Evolutionary conservation across 2,113 vertebrate species (phyloP).

Genomic region (Camelus dromedarius): DNA sequence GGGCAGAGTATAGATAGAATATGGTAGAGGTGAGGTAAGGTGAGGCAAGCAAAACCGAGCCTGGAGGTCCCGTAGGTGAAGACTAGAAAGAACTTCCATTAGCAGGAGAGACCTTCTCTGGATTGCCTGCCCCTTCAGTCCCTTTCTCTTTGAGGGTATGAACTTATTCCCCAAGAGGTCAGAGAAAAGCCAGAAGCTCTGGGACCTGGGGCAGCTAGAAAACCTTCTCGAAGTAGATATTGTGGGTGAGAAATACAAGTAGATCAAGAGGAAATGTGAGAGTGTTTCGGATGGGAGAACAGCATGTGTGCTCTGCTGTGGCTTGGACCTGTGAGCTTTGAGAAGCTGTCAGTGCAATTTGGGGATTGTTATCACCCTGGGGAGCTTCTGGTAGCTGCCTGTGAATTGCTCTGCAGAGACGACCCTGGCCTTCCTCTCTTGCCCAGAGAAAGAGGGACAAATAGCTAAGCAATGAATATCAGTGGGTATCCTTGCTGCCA

Average conservation of each 20-base stretch:
- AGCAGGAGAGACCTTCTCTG: not conserved
- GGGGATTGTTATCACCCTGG: not conserved
- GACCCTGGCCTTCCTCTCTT: not conserved
- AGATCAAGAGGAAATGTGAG: not conserved
- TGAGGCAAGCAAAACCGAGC: too few species aligned
- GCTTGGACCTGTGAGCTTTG: not conserved
- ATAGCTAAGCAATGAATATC: not conserved
- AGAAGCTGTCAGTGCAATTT: not conserved
- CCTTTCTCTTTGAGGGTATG: not conserved
- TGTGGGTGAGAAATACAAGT: not conserved
- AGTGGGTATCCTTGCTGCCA: not conserved
- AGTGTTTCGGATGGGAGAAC: not conserved
- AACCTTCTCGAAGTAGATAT: not conserved
- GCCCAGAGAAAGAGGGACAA: not conserved
- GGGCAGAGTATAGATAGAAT: not conserved
- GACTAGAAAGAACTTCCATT: not conserved
- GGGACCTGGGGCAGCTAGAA: not conserved
- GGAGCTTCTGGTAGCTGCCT: not conserved
- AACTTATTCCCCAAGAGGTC: not conserved
- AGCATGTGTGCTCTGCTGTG: too few species aligned
- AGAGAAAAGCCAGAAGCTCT: not conserved
- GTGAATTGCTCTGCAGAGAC: not conserved
- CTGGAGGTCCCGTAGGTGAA: not conserved
- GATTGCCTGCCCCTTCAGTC: fast-evolving
- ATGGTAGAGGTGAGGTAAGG: not conserved